A percentile compares a stretch with the other conserved stretches of the same genome.
phyloP scores from a whole-genome alignment of 2,888 invertebrate species.

The Xestoiulus laeticollis region DNA sequence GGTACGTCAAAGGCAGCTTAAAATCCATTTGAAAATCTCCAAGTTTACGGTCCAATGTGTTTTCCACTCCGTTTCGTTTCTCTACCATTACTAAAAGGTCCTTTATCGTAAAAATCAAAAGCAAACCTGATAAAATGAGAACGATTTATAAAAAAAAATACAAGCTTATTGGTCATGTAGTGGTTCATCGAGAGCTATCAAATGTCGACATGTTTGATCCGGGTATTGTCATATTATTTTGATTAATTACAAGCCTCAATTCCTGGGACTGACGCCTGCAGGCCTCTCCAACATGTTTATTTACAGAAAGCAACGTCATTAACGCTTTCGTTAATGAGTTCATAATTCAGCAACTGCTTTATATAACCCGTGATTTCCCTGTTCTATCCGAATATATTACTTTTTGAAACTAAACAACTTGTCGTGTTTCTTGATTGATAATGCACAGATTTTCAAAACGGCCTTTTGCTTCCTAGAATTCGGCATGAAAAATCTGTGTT shows the following conservation, averaged over 20 bases:
- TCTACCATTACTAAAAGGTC: background rate
- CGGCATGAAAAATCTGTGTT: background rate
- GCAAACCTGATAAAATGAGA: background rate
- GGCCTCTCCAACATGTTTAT: background rate
- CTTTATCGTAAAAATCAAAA: background rate
- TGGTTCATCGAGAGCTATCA: background rate
- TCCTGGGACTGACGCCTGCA: background rate
- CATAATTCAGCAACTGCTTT: background rate
- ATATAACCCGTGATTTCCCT: background rate
- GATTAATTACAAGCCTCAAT: slow-evolving; percentile 11
- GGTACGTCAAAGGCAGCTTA: background rate
- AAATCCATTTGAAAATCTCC: background rate
- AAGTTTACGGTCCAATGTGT: background rate
- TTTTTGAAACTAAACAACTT: background rate
- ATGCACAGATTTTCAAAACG: background rate
- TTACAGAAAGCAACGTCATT: slow-evolving; percentile 3
- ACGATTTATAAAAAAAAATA: background rate
- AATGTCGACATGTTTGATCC: slow-evolving; percentile 26
- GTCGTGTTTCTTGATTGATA: background rate
- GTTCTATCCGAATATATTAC: background rate
- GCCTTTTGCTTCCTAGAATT: too few relatives aligned
- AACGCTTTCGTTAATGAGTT: background rate
- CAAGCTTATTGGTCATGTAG: background rate
- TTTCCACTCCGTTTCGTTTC: background rate
- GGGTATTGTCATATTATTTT: background rate